A percentile compares a stretch with the other conserved stretches of the same genome.
These are phyloP conservation scores for Lasioglossum calceatum DNA, from an alignment of 2,888 invertebrate species.

Conservation along the genomic window DNA sequence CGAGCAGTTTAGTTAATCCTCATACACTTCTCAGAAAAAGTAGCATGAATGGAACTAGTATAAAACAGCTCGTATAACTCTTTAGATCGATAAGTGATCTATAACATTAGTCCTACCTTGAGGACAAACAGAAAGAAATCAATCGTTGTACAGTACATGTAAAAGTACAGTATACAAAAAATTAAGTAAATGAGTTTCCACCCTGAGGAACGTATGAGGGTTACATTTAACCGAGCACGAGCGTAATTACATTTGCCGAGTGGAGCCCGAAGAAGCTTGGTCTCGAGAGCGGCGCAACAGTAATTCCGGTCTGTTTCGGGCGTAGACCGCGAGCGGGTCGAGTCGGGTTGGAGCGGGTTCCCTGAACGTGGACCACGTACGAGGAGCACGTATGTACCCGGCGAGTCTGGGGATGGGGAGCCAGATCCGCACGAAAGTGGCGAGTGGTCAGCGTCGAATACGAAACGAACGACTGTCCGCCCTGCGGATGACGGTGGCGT, in stretches of 20 bases:
- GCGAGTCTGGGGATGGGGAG: slow-evolving; percentile 50
- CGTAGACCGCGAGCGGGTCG: slow-evolving; percentile 17
- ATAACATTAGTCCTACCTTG: too few species aligned
- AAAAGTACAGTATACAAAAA: neutral
- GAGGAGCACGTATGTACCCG: slow-evolving; percentile 30
- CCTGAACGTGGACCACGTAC: slow-evolving; percentile 61
- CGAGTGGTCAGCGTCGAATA: slow-evolving; percentile 83
- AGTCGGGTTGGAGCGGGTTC: slow-evolving; percentile 25
- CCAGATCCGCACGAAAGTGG: slow-evolving; percentile 82
- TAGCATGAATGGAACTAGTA: too few species aligned
- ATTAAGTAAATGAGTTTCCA: neutral
- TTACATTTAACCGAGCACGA: neutral
- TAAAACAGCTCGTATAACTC: too few species aligned
- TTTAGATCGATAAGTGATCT: too few species aligned
- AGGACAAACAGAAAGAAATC: too few species aligned
- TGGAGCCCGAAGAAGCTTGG: neutral
- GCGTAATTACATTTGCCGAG: neutral
- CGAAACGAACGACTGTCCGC: slow-evolving; percentile 80
- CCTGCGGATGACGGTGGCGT: slow-evolving; percentile 77
- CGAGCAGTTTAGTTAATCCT: too few species aligned
- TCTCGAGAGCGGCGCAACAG: neutral
- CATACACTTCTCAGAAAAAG: too few species aligned
- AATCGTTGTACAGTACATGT: too few species aligned
- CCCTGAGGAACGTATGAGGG: neutral
- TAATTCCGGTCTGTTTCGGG: slow-evolving; percentile 14